phyloP scores from a whole-genome alignment of 92 coral and sea anemone genomes.

The Galaxea fascicularis region DNA sequence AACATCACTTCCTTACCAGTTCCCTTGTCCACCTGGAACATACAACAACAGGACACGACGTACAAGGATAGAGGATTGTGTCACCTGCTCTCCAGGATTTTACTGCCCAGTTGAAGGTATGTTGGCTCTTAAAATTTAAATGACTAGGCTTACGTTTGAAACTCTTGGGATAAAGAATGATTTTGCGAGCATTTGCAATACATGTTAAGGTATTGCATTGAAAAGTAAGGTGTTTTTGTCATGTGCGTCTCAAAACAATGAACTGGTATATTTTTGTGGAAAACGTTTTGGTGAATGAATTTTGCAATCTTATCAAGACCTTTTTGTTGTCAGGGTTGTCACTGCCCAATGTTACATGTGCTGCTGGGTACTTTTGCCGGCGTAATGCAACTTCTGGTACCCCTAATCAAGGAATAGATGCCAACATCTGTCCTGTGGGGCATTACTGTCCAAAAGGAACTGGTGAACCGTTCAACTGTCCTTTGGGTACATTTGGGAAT shows the following conservation, averaged over 20 bases:
- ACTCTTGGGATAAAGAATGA: not conserved
- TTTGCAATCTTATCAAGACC: too few relatives aligned
- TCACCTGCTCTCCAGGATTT: constrained; percentile 87
- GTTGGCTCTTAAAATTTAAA: not conserved
- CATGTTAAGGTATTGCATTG: too few relatives aligned
- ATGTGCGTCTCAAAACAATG: too few relatives aligned
- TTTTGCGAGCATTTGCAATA: too few relatives aligned
- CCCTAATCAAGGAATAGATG: constrained; percentile 89
- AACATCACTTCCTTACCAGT: constrained; percentile 72
- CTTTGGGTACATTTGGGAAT: constrained; percentile 90
- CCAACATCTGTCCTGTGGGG: constrained; percentile 96
- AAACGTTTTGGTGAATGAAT: too few relatives aligned
- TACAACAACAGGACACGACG: constrained; percentile 73
- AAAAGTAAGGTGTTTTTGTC: too few relatives aligned
- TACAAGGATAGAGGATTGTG: constrained; percentile 83
- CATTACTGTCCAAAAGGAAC: constrained; percentile 93
- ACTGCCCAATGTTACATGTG: constrained; percentile 80
- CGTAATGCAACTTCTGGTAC: constrained; percentile 84
- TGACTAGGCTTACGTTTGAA: not conserved
- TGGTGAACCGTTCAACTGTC: constrained; percentile 92
- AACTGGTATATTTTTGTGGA: too few relatives aligned
- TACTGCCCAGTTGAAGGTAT: constrained; percentile 93
- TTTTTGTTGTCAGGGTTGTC: constrained; percentile 69
- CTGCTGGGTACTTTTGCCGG: constrained; percentile 92
- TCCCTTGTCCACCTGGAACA: constrained; percentile 91